phyloP scores from a whole-genome alignment of 1,140 invertebrate species.

The Cydia splendana region DNA sequence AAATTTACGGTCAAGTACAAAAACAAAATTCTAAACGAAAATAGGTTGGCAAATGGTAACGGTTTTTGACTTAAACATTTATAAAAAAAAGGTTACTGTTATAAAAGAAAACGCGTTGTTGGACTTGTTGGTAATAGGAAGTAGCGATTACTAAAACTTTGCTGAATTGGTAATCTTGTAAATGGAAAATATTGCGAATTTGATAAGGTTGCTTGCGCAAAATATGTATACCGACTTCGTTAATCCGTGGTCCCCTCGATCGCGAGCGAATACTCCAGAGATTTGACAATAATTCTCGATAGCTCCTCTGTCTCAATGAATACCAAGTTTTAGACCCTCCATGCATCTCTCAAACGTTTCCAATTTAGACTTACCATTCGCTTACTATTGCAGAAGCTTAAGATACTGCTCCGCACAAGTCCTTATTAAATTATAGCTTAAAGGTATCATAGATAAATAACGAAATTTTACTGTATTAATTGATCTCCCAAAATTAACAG shows the following conservation, averaged over 20 bases:
- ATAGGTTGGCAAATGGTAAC: slow-evolving; percentile 34
- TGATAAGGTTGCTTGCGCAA: not conserved
- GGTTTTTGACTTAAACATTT: not conserved
- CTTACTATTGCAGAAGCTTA: slow-evolving; percentile 15
- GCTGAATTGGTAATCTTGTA: too few species aligned
- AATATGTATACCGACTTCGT: not conserved
- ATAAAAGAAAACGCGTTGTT: too few species aligned
- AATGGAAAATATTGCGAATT: not conserved
- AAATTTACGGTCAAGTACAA: slow-evolving; percentile 33
- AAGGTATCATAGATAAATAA: slow-evolving; percentile 55
- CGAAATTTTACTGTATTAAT: slow-evolving; percentile 69
- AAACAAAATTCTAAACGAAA: not conserved
- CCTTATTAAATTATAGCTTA: slow-evolving; percentile 41
- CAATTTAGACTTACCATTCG: slow-evolving; percentile 73
- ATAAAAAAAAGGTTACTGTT: too few species aligned
- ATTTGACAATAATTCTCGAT: slow-evolving; percentile 74
- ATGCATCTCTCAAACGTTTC: slow-evolving; percentile 64
- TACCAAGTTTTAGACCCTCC: slow-evolving; percentile 63
- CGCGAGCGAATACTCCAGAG: slow-evolving; percentile 60
- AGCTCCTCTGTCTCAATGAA: slow-evolving; percentile 69
- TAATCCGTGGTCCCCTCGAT: slow-evolving; percentile 25
- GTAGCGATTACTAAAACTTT: too few species aligned
- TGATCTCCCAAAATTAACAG: slow-evolving; percentile 73
- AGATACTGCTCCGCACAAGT: not conserved
- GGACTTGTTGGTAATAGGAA: too few species aligned